A percentile compares a stretch with the other conserved stretches of the same genome.
Conservation (phyloP, 1,140 invertebrate species). For the Cyclargus thomasi region DNA sequence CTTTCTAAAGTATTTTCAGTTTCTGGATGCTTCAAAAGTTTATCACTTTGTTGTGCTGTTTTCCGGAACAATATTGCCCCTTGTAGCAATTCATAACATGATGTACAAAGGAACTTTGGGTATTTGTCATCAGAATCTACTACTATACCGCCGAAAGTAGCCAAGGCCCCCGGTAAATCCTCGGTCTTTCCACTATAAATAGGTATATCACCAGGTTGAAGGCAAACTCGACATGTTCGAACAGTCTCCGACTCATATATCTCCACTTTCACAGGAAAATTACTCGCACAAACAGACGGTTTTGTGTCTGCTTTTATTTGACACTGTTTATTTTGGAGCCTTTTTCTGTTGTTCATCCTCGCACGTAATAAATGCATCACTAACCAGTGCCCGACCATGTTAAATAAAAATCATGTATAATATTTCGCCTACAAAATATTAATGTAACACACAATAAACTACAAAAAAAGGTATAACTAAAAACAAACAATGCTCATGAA, state of each 20-base stretch:
- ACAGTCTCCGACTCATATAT: neutral
- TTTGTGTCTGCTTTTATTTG: neutral
- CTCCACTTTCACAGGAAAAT: neutral
- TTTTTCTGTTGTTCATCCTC: neutral
- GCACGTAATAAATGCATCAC: neutral
- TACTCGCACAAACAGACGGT: neutral
- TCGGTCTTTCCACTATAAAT: conserved; percentile 39
- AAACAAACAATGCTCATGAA: too few species aligned
- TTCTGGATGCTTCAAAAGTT: conserved; percentile 36
- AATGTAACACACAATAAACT: too few species aligned
- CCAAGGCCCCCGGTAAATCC: conserved; percentile 44
- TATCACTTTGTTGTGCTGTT: conserved; percentile 53
- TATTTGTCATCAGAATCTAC: conserved; percentile 39
- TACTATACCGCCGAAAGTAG: conserved; percentile 43
- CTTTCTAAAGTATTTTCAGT: conserved; percentile 26
- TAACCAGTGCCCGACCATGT: neutral
- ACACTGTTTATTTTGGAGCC: neutral
- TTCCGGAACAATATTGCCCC: conserved; percentile 49
- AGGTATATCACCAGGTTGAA: conserved; percentile 50
- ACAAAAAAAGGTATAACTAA: too few species aligned
- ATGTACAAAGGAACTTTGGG: conserved; percentile 53
- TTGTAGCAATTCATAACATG: conserved; percentile 48
- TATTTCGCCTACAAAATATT: too few species aligned
- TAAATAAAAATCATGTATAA: neutral
- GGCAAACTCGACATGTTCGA: conserved; percentile 53